Base-by-base conservation (phyloP, 2,113 vertebrate species). In the Trematocara stigmaticum region DNA sequence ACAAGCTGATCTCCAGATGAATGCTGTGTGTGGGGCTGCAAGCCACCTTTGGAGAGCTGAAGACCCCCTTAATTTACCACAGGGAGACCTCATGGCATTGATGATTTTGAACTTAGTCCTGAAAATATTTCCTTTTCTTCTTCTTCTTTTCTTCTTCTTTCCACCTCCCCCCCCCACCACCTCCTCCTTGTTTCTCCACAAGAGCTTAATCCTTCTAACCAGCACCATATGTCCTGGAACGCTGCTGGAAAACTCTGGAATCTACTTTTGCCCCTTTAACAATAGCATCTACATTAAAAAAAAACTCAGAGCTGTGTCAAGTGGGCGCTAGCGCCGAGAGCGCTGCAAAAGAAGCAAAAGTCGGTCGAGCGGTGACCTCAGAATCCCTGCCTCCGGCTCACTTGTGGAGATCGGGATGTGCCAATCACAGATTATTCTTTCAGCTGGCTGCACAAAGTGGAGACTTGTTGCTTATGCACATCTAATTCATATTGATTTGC, bases 221-320 rank as follows among this genome's bases (percentile, higher is more conserved):
- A 95, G 90, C 84, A 88, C 95, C 96, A 96, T 56, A 96, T 96
- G 96, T 95, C 83, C 86, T 93, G 88, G 84, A 94, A 94, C 90
- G 84, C 92, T 94, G 88, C 91, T 91, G 93, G 82, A 95, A 95
- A 94, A 94, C 86, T 92, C 59, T 92, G 94, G 94, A 94, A 95
- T 95, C 93, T 81, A 84, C 88, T 88, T 86, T 84, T 84, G 88
- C 92, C 88, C 91, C 90, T 90, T 94, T 89, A 95, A 95, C 94
- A 96, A 96, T 91, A 93, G 94, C 88, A 91, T 87, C 71, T 80
- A 93, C 89, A 94, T 95, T 20, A 90, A 91, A 93, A 92, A 71
- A 26, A 42, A 2, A 26, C 3, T 10, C 88, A 1, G 57, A 64
- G 87, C 89, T 86, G 82, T 82, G 86, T 93, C 85, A 95, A 93